Base-by-base conservation (phyloP, 2,888 invertebrate genomes). In the Hoplodrina blanda region DNA sequence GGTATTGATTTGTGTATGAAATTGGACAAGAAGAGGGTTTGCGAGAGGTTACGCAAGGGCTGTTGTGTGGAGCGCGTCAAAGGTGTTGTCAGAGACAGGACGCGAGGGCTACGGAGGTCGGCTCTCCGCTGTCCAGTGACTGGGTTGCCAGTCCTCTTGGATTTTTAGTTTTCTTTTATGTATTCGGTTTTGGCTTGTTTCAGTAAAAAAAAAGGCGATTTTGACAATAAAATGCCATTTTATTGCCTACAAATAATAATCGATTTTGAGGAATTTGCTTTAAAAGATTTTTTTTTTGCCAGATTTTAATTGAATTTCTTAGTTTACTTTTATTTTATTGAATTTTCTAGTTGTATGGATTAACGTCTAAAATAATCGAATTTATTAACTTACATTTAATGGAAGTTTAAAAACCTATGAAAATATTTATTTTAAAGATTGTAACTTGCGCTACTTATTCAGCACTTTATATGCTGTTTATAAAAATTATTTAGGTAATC, bases 51-150 rank as follows among this genome's bases (percentile, higher is more conserved):
- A 90, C 91, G 91, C 89, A 89, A 93, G 91, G 92, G 92, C 90
- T 89, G 89, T 89, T 90, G 87, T 88, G 85, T 84, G 81, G 87
- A 88, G 89, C 89, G 88, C 90, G 90, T 92, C 91, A 92, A 92
- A 91, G 91, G 87, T 89, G 91, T 90, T 95, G 95, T 95, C 95
- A 94, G 88, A 81, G 86, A 84, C 95, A 95, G 94, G 89, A 90
- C 86, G 83, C 87, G 87, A 89, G 90, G 91, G 92, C 87, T 87
- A 89, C 92, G 91, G 90, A 92, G 91, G 89, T 88, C 89, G 86
- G 53, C 86, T 83, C 87, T 83, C 87, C 84, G 83, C 84, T 84
- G 84, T 87, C 89, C 89, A 80, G 80, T 83, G 82, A 83, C 15
- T 84, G 87, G 84, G 77, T 71, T 77, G 62, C 80, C 57, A 68